These are phyloP conservation scores for Sarcoramphus papa DNA, from an alignment of 2,797 vertebrate species.

Conservation along the genomic window DNA sequence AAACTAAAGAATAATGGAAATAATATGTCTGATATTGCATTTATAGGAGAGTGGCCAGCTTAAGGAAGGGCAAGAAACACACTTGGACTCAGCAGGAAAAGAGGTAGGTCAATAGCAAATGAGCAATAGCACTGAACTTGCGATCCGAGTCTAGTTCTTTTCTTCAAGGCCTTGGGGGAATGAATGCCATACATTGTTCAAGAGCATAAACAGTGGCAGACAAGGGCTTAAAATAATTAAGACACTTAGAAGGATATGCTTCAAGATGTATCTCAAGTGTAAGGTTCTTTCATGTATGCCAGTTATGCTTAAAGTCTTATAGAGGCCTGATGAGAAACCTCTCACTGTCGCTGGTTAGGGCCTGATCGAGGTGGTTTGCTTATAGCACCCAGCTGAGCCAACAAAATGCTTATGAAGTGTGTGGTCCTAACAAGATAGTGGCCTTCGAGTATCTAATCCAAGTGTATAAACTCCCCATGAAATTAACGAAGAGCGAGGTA, in stretches of 20 bases:
- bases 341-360: background rate
- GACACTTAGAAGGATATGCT: background rate
- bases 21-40: background rate
- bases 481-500: background rate
- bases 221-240: background rate
- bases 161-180: background rate
- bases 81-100: background rate
- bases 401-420: background rate
- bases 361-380: background rate
- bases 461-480: background rate
- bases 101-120: background rate
- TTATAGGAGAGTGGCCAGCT: background rate
- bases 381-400: background rate
- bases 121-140: background rate
- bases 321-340: background rate
- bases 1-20: background rate
- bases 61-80: background rate
- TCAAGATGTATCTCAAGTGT: background rate
- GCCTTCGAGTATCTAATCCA: background rate
- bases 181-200: background rate
- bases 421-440: background rate
- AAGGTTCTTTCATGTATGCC: background rate
- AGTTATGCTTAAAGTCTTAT: background rate
- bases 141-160: background rate
- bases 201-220: background rate